These are phyloP conservation scores for Gallinago solitaria DNA, from an alignment of 2,797 vertebrate genomes.

Conservation along the genomic window DNA sequence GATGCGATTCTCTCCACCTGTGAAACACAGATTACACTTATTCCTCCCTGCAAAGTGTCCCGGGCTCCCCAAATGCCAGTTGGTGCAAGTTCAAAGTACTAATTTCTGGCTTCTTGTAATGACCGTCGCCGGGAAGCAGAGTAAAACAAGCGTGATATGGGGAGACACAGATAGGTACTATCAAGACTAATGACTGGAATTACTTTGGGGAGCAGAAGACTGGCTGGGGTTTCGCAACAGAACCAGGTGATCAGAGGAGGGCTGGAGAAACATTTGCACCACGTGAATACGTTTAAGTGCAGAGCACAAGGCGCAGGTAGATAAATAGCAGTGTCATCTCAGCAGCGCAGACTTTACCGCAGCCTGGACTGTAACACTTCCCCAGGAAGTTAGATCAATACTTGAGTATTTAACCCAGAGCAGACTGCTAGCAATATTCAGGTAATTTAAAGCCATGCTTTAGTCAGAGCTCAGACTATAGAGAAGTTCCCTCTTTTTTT, in stretches of 20 bases:
- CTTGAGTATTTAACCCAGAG: background rate
- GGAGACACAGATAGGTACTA: background rate
- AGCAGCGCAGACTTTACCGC: background rate
- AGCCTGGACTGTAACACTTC: no score
- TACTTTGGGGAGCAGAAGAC: background rate
- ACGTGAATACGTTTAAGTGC: fast-evolving
- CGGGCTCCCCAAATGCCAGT: background rate
- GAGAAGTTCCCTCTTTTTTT: background rate
- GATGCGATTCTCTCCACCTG: background rate
- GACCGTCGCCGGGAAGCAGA: background rate
- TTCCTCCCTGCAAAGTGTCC: background rate
- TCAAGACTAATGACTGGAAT: background rate
- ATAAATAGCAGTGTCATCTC: fast-evolving
- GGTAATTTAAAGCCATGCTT: background rate
- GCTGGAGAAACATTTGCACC: background rate
- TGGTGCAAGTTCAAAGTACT: background rate
- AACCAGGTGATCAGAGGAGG: fast-evolving
- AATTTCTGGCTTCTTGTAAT: background rate
- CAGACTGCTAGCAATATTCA: background rate
- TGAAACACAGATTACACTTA: background rate
- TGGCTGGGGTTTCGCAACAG: background rate
- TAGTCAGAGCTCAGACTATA: background rate
- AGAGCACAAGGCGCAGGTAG: background rate
- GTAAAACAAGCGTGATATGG: background rate
- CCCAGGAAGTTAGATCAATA: fast-evolving